Percentiles rank a stretch among this genome's conserved stretches.
Conservation (phyloP, 2,113 vertebrate species). For the Campylorhamphus procurvoides region DNA sequence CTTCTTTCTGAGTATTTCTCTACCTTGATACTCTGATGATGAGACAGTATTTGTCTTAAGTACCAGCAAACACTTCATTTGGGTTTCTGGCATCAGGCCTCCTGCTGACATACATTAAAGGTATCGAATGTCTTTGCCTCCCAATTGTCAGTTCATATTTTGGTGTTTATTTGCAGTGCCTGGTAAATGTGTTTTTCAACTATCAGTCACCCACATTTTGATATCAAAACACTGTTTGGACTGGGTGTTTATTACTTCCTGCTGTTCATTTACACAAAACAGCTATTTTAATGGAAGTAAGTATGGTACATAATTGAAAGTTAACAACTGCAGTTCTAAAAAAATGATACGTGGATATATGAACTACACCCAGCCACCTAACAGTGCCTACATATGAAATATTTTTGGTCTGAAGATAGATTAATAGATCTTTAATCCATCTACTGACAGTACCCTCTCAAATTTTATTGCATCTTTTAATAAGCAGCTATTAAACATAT, state of each 20-base stretch:
- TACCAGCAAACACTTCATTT: constrained; percentile 14
- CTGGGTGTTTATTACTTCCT: constrained; percentile 21
- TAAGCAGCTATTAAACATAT: constrained; percentile 34
- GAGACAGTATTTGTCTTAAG: constrained; percentile 24
- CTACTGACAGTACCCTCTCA: constrained; percentile 38
- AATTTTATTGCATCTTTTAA: constrained; percentile 63
- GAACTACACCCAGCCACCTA: neutral
- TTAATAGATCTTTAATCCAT: constrained; percentile 56
- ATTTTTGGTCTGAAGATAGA: constrained; percentile 32
- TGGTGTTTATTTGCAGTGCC: constrained; percentile 32
- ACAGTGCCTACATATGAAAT: neutral
- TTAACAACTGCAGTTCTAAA: neutral
- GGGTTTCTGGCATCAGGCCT: constrained; percentile 5
- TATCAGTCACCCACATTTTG: neutral
- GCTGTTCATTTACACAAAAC: constrained; percentile 7
- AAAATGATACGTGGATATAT: neutral
- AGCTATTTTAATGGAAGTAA: neutral
- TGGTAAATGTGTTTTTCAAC: neutral
- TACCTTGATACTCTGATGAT: constrained; percentile 22
- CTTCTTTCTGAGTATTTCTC: constrained; percentile 28
- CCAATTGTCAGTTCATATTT: constrained; percentile 41
- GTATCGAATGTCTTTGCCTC: neutral
- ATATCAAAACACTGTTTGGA: neutral
- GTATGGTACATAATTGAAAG: neutral
- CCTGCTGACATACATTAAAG: neutral